Evolutionary conservation across 1,140 invertebrate species (phyloP), one percentile per base, ranked within the genome.

Genomic region (Ectropis grisescens): DNA sequence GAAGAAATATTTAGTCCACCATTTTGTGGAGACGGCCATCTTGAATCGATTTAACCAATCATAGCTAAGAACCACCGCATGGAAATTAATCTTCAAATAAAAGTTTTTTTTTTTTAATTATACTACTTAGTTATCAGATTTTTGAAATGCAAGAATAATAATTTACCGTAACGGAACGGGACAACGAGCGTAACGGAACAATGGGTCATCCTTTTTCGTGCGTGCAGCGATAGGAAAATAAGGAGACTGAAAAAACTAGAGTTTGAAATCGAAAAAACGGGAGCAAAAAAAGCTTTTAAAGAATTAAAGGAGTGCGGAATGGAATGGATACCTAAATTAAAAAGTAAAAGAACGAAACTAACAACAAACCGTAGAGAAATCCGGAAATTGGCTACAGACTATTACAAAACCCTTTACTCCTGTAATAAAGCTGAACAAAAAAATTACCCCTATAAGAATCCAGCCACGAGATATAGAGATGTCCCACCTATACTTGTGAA

Each of bases 261-360:
- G 22, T 14, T 19, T 10, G 15, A 29, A 11, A 35, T 27, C 2
- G 15, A 29, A 13, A 36, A 9, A 23, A 36, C 34, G 4, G 27
- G 26, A 3, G 23, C 27, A 2, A 37, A 37, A 16, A 31, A 37
- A 14, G 36, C 23, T 6, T 16, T 37, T 2, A 37, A 37, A 14
- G 36, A 37, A 37, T 12, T 37, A 25, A 9, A 22, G 2, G 28
- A 37, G 22, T 5, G 19, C 13, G 28, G 13, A n/a, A 37, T 30
- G 15, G 19, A 37, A 24, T 30, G 33, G 33, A 27, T 35, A 35
- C 24, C 33, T 2, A 35, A 35, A 11, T 24, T 35, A 2, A 35
- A 35, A 14, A 25, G n/a, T 11, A 35, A 10, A 13, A 13, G 11
- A 11, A 35, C 9, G 10, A 16, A n/a, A n/a, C n/a, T 8, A 4